Base-by-base conservation (phyloP, 2,888 invertebrate species). In the Campaea margaritaria region DNA sequence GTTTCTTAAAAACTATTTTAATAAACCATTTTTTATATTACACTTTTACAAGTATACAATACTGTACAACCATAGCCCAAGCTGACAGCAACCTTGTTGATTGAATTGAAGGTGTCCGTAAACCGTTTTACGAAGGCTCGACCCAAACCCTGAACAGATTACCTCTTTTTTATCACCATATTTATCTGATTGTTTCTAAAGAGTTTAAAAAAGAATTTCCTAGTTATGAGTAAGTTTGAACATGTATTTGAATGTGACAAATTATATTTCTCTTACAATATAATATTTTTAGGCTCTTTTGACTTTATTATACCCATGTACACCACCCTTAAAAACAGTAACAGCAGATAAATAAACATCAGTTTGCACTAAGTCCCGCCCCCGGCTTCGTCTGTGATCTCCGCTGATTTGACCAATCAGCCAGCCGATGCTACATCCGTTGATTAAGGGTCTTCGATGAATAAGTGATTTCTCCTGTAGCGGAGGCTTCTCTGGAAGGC, bases 391-490 rank as follows among this genome's bases (percentile, higher is more conserved):
- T 39, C 72, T 90, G 90, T 90, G 91, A 84, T 87, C 78, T 83
- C 78, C 65, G 21, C 74, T 85, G 88, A 91, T 91, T 91, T 87
- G 89, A 90, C 91, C 91, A 91, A 91, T 91, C 86, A 82, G 70
- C 74, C 74, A 66, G 58, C 66, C 48, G 47, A 14, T 46, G 52
- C 27, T 36, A 27, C 52, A 55, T 51, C 56, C 16, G 27, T 53
- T 52, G 64, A 69, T 67, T 65, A 64, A 65, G 41, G 49, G 41
- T 3, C 27, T 41, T 34, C 46, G 58, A 45, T 62, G 60, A 57
- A 64, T 66, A 63, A 63, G 59, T 57, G 56, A 62, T 58, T 65
- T 63, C 38, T 51, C 13, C 38, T 55, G 60, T 51, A 45, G 31
- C 56, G 34, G 14, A 36, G 58, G 16, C 44, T 45, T 41, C 39